A percentile compares a stretch with the other conserved stretches of the same genome.
These are phyloP conservation scores for Oreochromis aureus DNA, from an alignment of 2,113 vertebrate species.

Conservation along the genomic window DNA sequence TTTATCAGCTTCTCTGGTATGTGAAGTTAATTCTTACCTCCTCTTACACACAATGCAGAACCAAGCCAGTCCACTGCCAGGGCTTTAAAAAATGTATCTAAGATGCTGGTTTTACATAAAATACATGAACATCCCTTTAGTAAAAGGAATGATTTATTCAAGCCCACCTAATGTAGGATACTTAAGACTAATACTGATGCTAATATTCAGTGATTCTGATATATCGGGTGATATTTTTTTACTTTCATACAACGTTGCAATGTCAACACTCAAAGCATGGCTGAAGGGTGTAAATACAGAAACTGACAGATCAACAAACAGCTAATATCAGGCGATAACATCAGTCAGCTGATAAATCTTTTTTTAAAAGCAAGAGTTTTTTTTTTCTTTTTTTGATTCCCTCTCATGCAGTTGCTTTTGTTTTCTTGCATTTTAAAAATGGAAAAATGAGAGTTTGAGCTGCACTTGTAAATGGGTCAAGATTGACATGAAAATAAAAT, in stretches of 20 bases:
- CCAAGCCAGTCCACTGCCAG: neutral
- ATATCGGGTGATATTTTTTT: neutral
- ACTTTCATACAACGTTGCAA: neutral
- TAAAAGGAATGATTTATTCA: neutral
- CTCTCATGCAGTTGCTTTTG: neutral
- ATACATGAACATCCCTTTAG: neutral
- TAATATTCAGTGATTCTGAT: neutral
- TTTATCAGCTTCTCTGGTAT: neutral
- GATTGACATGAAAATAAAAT: neutral
- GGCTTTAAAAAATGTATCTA: neutral
- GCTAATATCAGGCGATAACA: neutral
- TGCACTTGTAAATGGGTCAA: neutral
- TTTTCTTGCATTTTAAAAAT: neutral
- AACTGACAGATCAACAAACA: neutral
- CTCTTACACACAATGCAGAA: neutral
- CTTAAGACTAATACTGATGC: neutral
- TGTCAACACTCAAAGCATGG: neutral
- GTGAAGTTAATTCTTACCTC: neutral
- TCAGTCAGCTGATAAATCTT: neutral
- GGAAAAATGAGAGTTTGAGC: neutral
- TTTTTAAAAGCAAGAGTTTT: neutral
- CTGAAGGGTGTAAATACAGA: neutral
- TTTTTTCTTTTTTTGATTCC: neutral
- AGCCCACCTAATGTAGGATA: neutral
- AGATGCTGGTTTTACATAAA: neutral